phyloP scores from a whole-genome alignment of 1,140 invertebrate species.

The Drosophila erecta region DNA sequence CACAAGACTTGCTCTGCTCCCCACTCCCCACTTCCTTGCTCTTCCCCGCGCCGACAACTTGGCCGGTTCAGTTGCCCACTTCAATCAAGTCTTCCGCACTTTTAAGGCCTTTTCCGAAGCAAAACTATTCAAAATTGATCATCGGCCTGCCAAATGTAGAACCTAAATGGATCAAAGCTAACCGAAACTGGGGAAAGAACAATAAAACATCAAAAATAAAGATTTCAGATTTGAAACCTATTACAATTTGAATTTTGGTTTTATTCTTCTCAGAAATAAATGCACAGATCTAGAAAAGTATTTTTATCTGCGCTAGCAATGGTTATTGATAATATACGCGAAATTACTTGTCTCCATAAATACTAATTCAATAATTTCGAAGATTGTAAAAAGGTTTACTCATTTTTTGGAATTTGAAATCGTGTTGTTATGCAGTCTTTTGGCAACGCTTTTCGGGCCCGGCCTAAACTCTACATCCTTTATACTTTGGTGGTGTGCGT shows the following conservation, averaged over 20 bases:
- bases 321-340: too few relatives aligned
- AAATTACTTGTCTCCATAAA: too few relatives aligned
- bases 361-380: too few relatives aligned
- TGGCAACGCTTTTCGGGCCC: background rate
- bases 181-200: background rate
- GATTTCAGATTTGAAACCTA: too few relatives aligned
- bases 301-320: too few relatives aligned
- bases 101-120: background rate
- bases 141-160: background rate
- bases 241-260: background rate
- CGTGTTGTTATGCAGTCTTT: background rate
- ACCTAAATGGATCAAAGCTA: background rate
- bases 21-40: background rate
- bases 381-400: background rate
- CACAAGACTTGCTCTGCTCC: slow-evolving; percentile 45
- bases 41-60: background rate
- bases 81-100: background rate
- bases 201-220: too few relatives aligned
- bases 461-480: background rate
- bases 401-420: background rate
- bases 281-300: too few relatives aligned
- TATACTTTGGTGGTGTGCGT: background rate
- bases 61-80: background rate
- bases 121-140: background rate
- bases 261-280: too few relatives aligned